Conservation (phyloP, 2,888 invertebrate genomes). For the Hoplodrina ambigua region DNA sequence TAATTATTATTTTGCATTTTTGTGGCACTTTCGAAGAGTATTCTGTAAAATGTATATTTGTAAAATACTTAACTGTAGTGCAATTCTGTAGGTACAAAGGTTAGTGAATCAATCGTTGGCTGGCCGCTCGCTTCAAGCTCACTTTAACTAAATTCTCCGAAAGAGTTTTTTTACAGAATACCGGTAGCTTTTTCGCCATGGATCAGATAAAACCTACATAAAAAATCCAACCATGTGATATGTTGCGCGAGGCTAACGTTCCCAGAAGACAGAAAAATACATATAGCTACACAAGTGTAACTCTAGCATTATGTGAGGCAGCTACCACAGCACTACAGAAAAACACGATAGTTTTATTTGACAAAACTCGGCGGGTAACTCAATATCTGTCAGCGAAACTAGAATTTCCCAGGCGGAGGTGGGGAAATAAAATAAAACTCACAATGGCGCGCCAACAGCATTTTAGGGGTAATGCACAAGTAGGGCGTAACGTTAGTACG, state of each 20-base stretch:
- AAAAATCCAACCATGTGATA: conserved; percentile 29
- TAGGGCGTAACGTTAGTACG: conserved; percentile 42
- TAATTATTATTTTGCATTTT: conserved; percentile 40
- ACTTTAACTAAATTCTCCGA: too few species aligned
- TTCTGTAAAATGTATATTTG: not conserved
- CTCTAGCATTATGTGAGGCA: conserved; percentile 46
- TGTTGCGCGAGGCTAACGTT: conserved; percentile 35
- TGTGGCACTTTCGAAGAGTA: not conserved
- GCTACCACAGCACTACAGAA: conserved; percentile 58
- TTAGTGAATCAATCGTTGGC: too few species aligned
- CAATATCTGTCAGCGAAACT: conserved; percentile 84
- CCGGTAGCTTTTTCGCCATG: not conserved
- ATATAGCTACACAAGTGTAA: conserved; percentile 52
- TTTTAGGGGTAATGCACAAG: conserved; percentile 69
- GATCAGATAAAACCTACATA: not conserved
- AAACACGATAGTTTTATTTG: conserved; percentile 80
- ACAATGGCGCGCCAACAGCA: conserved; percentile 69
- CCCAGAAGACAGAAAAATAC: conserved; percentile 62
- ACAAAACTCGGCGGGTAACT: conserved; percentile 80
- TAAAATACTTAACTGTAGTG: not conserved
- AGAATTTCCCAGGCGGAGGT: conserved; percentile 80
- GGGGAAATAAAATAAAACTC: conserved; percentile 81
- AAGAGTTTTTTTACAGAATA: not conserved
- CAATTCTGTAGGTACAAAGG: too few species aligned
- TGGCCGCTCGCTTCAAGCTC: too few species aligned